A percentile compares a stretch with the other conserved stretches of the same genome.
Evolutionary conservation across 1,140 invertebrate genomes (phyloP).

Genomic region (Papilio glaucus): DNA sequence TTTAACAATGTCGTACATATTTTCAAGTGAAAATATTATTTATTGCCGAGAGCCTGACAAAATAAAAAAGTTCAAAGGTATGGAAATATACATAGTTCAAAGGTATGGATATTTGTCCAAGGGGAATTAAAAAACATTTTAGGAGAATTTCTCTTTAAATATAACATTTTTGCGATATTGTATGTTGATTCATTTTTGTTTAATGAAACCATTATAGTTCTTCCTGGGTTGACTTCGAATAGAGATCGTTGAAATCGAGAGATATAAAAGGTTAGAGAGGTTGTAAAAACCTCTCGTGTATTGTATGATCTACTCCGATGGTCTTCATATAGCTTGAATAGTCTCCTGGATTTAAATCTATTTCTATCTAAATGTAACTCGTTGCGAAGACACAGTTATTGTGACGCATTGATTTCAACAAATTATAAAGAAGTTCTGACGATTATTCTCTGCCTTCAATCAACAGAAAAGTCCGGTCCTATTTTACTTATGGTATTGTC

Average conservation of each 20-base stretch:
- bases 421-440: neutral
- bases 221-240: too few species aligned
- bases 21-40: neutral
- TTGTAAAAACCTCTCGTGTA: too few species aligned
- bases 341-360: too few species aligned
- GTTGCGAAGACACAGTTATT: too few species aligned
- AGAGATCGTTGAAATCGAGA: too few species aligned
- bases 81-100: neutral
- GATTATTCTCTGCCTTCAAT: neutral
- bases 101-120: neutral
- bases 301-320: too few species aligned
- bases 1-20: neutral
- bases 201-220: too few species aligned
- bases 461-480: neutral
- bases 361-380: too few species aligned
- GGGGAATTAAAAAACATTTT: conserved; percentile 5
- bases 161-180: neutral
- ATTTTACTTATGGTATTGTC: neutral
- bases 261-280: too few species aligned
- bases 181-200: neutral
- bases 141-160: neutral
- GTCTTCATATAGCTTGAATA: too few species aligned
- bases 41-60: conserved; percentile 1
- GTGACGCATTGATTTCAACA: too few species aligned
- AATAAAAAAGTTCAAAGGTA: neutral